Base-by-base conservation (phyloP, 2,888 invertebrate species). In the Griposia aprilina region DNA sequence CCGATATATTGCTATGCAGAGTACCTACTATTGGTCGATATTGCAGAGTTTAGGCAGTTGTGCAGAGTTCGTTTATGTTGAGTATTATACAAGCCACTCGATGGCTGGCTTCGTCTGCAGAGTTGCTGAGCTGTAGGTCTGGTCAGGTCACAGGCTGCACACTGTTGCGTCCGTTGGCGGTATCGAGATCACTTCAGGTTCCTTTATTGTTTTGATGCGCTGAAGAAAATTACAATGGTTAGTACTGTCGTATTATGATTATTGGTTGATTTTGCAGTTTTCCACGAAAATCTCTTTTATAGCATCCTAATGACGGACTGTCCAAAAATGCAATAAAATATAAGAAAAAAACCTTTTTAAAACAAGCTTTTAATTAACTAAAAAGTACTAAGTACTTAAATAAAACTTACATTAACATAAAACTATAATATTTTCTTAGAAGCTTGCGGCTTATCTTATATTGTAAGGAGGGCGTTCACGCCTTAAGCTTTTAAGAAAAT, bases 111-210 rank as follows among this genome's bases (percentile, higher is more conserved):
- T 94, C 36, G 88, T 87, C 68, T 87, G 89, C 74, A 89, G 84
- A n/a, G 89, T 86, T 69, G 90, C 78, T 74, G 89, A 80, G 87
- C 84, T 83, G 81, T 80, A 80, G 75, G 78, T 68, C 78, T 82
- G 85, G 78, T 91, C 90, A 90, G 95, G 97, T 97, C 97, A 97
- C 97, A 97, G 97, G 87, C 90, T 95, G 93, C 93, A 96, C 0
- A 95, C 89, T 0, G 94, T 92, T 2, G 95, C 84, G 77, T 96
- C 96, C 20, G 93, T 78, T 2, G 96, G 94, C 30, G 96, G 96
- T 89, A 95, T 93, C 57, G 97, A 83, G 1, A 90, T 95, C 88
- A 93, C 94, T 84, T 94, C 95, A 0, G 97, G 97, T 0, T 91
- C 90, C 80, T 90, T 93, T 76, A 97, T 94, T 15, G 94, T 94